Conservation (phyloP, 2,888 invertebrate genomes). For the Agrochola circellaris region DNA sequence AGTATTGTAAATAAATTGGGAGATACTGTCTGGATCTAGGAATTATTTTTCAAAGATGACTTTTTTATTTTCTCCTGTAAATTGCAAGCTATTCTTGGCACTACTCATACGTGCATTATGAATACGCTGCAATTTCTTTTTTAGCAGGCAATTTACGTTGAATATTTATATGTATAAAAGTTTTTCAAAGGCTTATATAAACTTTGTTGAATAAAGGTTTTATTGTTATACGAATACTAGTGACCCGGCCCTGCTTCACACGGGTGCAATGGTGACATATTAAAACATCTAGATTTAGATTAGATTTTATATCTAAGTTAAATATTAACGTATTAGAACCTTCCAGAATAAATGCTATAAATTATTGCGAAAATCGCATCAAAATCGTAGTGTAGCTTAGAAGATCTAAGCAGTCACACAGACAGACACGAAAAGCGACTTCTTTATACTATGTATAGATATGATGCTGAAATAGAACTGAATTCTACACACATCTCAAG, state of each 20-base stretch:
- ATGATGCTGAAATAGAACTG: not conserved
- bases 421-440: not conserved
- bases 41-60: slow-evolving; percentile 17
- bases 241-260: too few species aligned
- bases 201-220: not conserved
- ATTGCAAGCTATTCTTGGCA: slow-evolving; percentile 31
- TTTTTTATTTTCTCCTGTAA: slow-evolving; percentile 36
- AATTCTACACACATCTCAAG: not conserved
- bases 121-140: slow-evolving; percentile 4
- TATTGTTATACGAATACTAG: not conserved
- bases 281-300: slow-evolving; percentile 2
- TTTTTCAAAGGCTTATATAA: not conserved
- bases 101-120: slow-evolving; percentile 27
- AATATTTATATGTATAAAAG: slow-evolving; percentile 9
- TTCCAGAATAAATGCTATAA: not conserved
- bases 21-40: slow-evolving; percentile 26
- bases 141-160: not conserved
- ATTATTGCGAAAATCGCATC: too few species aligned
- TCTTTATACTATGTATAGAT: not conserved
- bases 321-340: too few species aligned
- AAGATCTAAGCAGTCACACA: not conserved
- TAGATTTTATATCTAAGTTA: not conserved
- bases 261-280: not conserved
- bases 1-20: slow-evolving; percentile 62
- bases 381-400: not conserved